A percentile compares a stretch with the other conserved stretches of the same genome.
These are phyloP conservation scores for Oreohelix idahoensis DNA, from an alignment of 1,140 invertebrate species.

Conservation along the genomic window DNA sequence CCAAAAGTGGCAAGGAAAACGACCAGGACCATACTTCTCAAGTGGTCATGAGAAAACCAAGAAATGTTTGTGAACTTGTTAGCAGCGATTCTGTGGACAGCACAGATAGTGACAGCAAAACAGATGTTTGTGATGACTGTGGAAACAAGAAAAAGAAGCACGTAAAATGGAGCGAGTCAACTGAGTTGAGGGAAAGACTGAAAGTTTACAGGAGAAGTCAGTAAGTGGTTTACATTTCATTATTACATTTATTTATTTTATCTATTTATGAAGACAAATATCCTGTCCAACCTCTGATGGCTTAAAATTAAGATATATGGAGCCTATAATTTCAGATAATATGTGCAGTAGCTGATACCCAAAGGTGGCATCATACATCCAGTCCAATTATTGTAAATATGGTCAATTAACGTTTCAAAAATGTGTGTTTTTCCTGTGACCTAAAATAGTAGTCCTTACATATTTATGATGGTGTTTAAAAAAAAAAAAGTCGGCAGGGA, in stretches of 20 bases:
- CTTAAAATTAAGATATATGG: too few relatives aligned
- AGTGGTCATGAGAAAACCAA: background rate
- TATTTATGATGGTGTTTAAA: too few relatives aligned
- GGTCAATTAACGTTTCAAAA: background rate
- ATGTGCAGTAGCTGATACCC: too few relatives aligned
- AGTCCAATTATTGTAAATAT: background rate
- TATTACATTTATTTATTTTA: background rate
- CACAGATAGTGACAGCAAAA: background rate
- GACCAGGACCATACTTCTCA: background rate
- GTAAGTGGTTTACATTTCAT: slow-evolving; percentile 15
- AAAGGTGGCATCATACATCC: background rate
- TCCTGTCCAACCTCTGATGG: background rate
- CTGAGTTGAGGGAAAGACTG: slow-evolving; percentile 13
- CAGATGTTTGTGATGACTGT: background rate
- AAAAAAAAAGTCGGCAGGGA: too few relatives aligned
- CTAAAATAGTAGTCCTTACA: too few relatives aligned
- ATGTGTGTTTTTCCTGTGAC: too few relatives aligned
- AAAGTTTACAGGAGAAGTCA: slow-evolving; percentile 34
- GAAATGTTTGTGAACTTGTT: background rate
- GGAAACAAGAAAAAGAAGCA: background rate
- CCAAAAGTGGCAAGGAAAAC: background rate
- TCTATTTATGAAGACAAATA: background rate
- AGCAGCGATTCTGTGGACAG: background rate
- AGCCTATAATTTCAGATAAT: too few relatives aligned
- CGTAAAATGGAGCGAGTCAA: slow-evolving; percentile 33